phyloP scores from a whole-genome alignment of 2,888 invertebrate genomes.

The Notocelia uddmanniana region DNA sequence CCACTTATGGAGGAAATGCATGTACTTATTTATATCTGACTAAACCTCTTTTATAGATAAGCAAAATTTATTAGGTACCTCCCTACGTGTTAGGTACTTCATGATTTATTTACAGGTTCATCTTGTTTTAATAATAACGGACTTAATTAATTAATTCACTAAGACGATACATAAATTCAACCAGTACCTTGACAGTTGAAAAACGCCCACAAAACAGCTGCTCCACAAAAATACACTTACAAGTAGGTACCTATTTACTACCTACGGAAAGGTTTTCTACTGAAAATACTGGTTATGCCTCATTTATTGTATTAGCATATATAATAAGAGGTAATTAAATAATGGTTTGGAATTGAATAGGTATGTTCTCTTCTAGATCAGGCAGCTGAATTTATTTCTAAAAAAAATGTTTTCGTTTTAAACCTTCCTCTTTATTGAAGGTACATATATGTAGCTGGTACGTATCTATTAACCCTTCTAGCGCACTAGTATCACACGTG shows the following conservation, averaged over 20 bases:
- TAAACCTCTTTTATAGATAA: background rate
- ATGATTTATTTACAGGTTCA: background rate
- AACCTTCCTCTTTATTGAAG: too few relatives aligned
- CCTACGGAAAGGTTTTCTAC: background rate
- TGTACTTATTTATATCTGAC: background rate
- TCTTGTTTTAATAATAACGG: background rate
- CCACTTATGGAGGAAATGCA: too few relatives aligned
- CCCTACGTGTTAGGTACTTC: background rate
- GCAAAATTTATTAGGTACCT: background rate
- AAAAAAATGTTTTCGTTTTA: background rate
- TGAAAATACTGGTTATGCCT: background rate
- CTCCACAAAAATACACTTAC: background rate
- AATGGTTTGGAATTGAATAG: constrained; percentile 9
- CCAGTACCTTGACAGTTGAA: background rate
- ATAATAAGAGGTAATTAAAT: constrained; percentile 28
- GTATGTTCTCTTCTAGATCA: constrained; percentile 9
- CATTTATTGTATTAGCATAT: constrained; percentile 16
- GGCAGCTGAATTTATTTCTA: constrained; percentile 11
- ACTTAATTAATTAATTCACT: constrained; percentile 1
- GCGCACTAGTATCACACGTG: too few relatives aligned
- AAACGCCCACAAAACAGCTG: background rate
- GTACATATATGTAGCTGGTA: too few relatives aligned
- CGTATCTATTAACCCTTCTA: too few relatives aligned
- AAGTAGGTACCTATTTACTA: too few relatives aligned
- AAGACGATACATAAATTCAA: background rate